Base-by-base conservation (phyloP, 1,140 invertebrate genomes). In the Drosophila kohkoa region DNA sequence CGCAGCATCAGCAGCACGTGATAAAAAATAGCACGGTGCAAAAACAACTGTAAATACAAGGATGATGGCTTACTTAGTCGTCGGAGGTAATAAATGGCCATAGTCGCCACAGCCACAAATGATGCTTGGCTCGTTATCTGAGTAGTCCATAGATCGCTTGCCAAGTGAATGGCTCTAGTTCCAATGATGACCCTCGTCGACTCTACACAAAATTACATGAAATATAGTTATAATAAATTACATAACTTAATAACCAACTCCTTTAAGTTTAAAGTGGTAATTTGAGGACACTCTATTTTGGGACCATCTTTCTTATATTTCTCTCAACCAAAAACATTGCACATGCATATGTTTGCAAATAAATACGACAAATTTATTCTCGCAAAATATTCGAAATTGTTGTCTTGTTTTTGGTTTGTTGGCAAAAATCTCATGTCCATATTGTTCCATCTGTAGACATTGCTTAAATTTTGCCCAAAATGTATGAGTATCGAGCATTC, bases 31-130 rank as follows among this genome's bases (percentile, higher is more conserved):
- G 59, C 45, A 43, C 49, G 43, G 63, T 54, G 54, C 66, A 72
- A 87, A 85, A 85, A 85, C 81, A 90, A 81, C 81, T 81, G 85
- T 73, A 89, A 89, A 89, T 89, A 85, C 78, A 77, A 49, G 54
- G 66, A 81, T 85, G 85, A 89, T 85, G 85, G 79, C 85, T 89
- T 76, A 81, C 78, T 89, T 89, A 63, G 75, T 73, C 66, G 69
- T 62, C 71, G 55, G 11, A 67, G 85, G 81, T 88, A 88, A 89
- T 88, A 89, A 88, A 88, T 89, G 81, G 60, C 66, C 62, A 74
- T 49, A 64, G 74, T 48, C 74, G 63, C 45, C 52, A 45, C 46
- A 43, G 54, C 73, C 67, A 69, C 73, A 71, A 64, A 70, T 70
- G 73, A 58, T 59, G 67, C 67, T 75, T 57, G 51, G 66, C 57